Conservation (phyloP, 2,888 invertebrate genomes). For the Flabesymbios commensalis region DNA sequence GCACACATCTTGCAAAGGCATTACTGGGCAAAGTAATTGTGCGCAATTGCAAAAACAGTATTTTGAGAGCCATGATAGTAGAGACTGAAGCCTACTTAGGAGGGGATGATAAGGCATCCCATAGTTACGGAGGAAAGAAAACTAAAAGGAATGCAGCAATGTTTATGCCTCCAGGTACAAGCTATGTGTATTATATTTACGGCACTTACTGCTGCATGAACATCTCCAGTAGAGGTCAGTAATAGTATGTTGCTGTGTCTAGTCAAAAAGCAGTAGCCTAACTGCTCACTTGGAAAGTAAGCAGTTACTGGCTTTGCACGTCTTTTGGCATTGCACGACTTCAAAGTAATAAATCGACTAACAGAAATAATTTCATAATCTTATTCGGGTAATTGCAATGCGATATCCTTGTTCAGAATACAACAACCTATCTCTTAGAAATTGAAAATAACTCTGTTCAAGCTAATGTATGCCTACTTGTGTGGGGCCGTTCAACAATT, state of each 20-base stretch:
- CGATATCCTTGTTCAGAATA: too few species aligned
- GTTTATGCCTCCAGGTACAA: conserved; percentile 75
- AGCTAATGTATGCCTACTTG: too few species aligned
- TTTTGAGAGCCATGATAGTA: conserved; percentile 71
- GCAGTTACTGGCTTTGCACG: too few species aligned
- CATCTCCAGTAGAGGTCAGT: conserved; percentile 69
- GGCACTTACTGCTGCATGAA: conserved; percentile 78
- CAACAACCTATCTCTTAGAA: too few species aligned
- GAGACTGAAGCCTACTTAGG: conserved; percentile 78
- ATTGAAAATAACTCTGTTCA: too few species aligned
- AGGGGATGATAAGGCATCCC: conserved; percentile 71
- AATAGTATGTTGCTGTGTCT: background rate
- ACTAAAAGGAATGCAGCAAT: conserved; percentile 72
- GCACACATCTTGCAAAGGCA: conserved; percentile 64
- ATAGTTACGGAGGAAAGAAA: conserved; percentile 67
- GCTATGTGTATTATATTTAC: conserved; percentile 75
- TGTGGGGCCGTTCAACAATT: too few species aligned
- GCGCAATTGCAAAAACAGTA: conserved; percentile 53
- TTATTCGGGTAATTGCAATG: too few species aligned
- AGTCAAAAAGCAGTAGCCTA: too few species aligned
- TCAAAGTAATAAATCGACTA: too few species aligned
- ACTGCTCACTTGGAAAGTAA: too few species aligned
- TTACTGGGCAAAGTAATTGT: conserved; percentile 71
- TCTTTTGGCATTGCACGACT: too few species aligned
- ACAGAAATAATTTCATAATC: too few species aligned